A percentile compares a stretch with the other conserved stretches of the same genome.
phyloP scores from a whole-genome alignment of 2,797 vertebrate genomes.

The Prionace glauca region DNA sequence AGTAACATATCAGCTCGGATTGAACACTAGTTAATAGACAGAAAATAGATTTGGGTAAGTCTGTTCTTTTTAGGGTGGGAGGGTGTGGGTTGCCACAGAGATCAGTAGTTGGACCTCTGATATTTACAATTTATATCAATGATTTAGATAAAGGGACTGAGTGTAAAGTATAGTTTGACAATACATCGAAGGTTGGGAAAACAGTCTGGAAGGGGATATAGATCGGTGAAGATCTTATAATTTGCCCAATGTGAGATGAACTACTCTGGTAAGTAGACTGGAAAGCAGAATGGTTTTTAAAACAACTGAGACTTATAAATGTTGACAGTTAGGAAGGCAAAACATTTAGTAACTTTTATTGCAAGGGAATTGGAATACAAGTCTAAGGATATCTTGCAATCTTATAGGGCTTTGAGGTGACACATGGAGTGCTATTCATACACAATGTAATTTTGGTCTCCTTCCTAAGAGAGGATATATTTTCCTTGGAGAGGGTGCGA shows the following conservation, averaged over 20 bases:
- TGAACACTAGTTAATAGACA: not conserved
- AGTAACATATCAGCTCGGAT: not conserved
- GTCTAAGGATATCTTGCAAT: not conserved
- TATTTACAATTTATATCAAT: not conserved
- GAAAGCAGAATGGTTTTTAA: not conserved
- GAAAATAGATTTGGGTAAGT: not conserved
- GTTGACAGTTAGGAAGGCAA: not conserved
- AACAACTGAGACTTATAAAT: not conserved
- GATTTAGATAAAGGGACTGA: not conserved
- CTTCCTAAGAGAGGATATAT: not conserved
- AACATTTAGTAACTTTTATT: not conserved
- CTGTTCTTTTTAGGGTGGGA: not conserved
- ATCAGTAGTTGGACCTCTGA: not conserved
- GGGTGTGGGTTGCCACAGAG: not conserved
- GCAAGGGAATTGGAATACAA: not conserved
- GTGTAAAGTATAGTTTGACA: not conserved
- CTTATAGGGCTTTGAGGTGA: not conserved
- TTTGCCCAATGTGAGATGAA: not conserved
- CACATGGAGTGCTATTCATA: not conserved
- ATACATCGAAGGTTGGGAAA: not conserved
- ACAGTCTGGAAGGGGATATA: not conserved
- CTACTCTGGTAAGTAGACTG: not conserved
- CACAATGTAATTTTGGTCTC: not conserved
- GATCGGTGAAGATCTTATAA: not conserved
- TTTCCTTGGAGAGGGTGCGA: not conserved